These are phyloP conservation scores for Dendrolimus pini DNA, from an alignment of 2,888 invertebrate genomes.

Conservation along the genomic window DNA sequence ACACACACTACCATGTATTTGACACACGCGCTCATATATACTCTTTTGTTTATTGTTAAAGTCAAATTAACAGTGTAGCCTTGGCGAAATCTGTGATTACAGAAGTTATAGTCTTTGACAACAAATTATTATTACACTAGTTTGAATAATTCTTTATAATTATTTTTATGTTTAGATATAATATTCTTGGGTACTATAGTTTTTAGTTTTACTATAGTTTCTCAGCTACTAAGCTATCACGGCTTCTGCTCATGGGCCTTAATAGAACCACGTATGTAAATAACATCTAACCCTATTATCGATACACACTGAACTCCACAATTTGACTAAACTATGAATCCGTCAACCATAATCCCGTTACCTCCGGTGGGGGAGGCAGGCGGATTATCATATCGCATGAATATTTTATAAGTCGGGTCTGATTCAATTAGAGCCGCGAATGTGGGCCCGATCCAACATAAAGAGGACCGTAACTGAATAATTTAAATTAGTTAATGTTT, in stretches of 20 bases:
- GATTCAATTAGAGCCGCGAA: conserved; percentile 56
- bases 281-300: conserved; percentile 18
- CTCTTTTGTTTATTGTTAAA: too few relatives aligned
- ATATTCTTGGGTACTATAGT: too few relatives aligned
- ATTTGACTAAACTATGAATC: conserved; percentile 56
- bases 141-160: too few relatives aligned
- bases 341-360: conserved; percentile 33
- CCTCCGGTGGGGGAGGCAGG: conserved; percentile 21
- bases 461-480: conserved; percentile 31
- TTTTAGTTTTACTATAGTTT: too few relatives aligned
- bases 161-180: too few relatives aligned
- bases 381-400: conserved; percentile 71
- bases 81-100: too few relatives aligned
- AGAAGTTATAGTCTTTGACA: too few relatives aligned
- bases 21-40: too few relatives aligned
- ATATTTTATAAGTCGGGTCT: conserved; percentile 64
- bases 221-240: too few relatives aligned
- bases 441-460: conserved; percentile 29
- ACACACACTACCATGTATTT: too few relatives aligned
- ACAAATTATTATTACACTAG: too few relatives aligned
- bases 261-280: background rate
- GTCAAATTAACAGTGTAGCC: too few relatives aligned
- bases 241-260: background rate
- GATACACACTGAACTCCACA: conserved; percentile 42
- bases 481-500: conserved; percentile 23